Percentiles rank a stretch among this genome's conserved stretches.
Conservation (phyloP, 37 sponge, comb jelly and placozoan species). For the Theonella swinhoei region DNA sequence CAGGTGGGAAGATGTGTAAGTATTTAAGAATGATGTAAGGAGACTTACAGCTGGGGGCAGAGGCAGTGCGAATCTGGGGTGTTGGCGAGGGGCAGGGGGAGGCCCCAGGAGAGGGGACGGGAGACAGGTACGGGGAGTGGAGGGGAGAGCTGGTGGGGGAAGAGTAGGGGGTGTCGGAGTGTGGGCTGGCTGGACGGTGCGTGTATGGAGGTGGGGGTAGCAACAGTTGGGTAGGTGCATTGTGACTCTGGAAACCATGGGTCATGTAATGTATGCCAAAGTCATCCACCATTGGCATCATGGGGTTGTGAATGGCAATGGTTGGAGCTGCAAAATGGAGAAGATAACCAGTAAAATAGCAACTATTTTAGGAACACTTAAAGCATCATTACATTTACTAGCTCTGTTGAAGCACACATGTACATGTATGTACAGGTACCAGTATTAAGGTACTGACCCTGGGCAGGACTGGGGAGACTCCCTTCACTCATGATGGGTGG, state of each 20-base stretch:
- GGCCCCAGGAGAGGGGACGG: slow-evolving; percentile 57
- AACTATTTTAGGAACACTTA: too few relatives aligned
- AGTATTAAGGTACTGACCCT: not conserved
- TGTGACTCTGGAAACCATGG: slow-evolving; percentile 4
- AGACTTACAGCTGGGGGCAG: slow-evolving; percentile 1
- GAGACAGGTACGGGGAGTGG: slow-evolving; percentile 42
- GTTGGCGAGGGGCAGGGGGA: slow-evolving; percentile 61
- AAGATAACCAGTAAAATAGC: not conserved
- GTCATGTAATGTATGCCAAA: not conserved
- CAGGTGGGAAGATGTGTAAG: too few relatives aligned
- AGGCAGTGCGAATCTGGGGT: slow-evolving; percentile 53
- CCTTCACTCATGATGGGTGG: slow-evolving; percentile 19
- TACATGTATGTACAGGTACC: not conserved
- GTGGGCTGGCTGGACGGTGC: slow-evolving; percentile 40
- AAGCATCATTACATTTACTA: too few relatives aligned
- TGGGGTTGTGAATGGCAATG: slow-evolving; percentile 42
- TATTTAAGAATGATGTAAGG: too few relatives aligned
- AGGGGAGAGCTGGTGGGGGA: slow-evolving; percentile 36
- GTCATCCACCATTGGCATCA: slow-evolving; percentile 2
- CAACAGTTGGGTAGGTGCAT: not conserved
- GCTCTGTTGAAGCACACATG: not conserved
- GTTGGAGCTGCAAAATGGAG: slow-evolving; percentile 19
- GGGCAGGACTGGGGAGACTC: slow-evolving; percentile 22
- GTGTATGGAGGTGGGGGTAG: slow-evolving; percentile 32
- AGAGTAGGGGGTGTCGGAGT: slow-evolving; percentile 47